Conservation (phyloP, 2,113 vertebrate species). For the Athene cunicularia region DNA sequence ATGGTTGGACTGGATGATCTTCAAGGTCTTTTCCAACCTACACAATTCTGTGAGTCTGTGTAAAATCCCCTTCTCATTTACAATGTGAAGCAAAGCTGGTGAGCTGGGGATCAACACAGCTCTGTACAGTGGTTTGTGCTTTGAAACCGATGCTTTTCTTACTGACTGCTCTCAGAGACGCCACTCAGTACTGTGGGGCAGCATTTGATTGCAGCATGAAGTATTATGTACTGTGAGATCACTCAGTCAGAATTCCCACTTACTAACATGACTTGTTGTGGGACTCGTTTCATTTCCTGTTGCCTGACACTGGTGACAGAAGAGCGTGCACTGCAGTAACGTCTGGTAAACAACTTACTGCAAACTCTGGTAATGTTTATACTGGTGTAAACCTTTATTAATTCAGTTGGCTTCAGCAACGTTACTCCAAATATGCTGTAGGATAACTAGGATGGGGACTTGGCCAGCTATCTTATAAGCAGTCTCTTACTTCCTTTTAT, state of each 20-base stretch:
- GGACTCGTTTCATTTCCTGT: background rate
- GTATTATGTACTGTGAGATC: background rate
- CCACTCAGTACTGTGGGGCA: background rate
- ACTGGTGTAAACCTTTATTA: background rate
- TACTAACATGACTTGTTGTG: background rate
- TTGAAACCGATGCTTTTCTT: background rate
- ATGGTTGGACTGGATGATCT: too few species aligned
- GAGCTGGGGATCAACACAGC: background rate
- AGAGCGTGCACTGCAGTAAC: background rate
- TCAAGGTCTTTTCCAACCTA: too few species aligned
- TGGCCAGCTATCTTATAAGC: background rate
- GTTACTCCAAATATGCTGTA: background rate
- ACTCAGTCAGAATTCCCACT: background rate
- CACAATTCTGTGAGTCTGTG: too few species aligned
- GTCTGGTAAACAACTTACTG: background rate
- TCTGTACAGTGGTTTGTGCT: background rate
- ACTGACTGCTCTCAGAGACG: background rate
- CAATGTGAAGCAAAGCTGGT: background rate
- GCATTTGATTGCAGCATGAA: background rate
- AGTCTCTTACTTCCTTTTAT: background rate
- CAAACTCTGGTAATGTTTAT: background rate
- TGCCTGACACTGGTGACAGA: background rate
- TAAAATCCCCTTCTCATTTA: conserved; percentile 10
- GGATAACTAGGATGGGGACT: background rate
- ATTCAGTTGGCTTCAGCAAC: background rate